Evolutionary conservation across 2,113 vertebrate genomes (phyloP), one percentile per base, ranked within the genome.

Genomic region (Tor tambroides): DNA sequence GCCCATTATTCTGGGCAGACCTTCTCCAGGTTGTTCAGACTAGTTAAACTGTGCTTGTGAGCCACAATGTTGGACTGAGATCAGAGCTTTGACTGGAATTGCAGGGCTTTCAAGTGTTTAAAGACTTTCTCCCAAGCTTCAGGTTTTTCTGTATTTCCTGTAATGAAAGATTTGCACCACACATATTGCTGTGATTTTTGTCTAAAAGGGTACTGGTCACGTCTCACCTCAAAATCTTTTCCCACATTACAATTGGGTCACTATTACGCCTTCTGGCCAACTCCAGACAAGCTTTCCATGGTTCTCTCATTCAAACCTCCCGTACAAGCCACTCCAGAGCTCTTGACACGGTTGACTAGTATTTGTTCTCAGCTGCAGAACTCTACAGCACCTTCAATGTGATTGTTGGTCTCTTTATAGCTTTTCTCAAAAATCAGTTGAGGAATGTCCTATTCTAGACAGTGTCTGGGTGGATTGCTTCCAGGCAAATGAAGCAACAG

Each of bases 1-100:
- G 38, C 75, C 12, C 75, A 30, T 10, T 77, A 28, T 49, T 49
- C 5, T 26, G 43, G 46, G 75, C 26, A 63, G 11, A 63, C 61
- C 61, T 63, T 63, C 11, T 46, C 21, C 72, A 54, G n/a, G 43
- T 28, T 76, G 19, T 54, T 49, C 46, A 51, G 17, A 78, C 14
- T 49, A 76, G 43, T 77, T 28, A 51, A 30, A 19, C 26, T 19
- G 30, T 28, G 43, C 26, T 78, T 54, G 46, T 78, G 26, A 46
- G 17, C 46, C 75, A 77, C 26, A 51, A 51, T 78, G 75, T 54
- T 78, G 46, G 75, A 78, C 30, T 78, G 26, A 78, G 75, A 78
- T 78, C 75, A 78, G 75, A 78, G 26, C 43, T 19, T 30, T 30
- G 14, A 54, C 46, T 78, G 21, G 30, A 0, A 74, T 41, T 21